Percentiles rank a stretch among this genome's conserved stretches.
These are phyloP conservation scores for Cryptoprocta ferox DNA, from an alignment of 2,797 vertebrate species.

Conservation along the genomic window DNA sequence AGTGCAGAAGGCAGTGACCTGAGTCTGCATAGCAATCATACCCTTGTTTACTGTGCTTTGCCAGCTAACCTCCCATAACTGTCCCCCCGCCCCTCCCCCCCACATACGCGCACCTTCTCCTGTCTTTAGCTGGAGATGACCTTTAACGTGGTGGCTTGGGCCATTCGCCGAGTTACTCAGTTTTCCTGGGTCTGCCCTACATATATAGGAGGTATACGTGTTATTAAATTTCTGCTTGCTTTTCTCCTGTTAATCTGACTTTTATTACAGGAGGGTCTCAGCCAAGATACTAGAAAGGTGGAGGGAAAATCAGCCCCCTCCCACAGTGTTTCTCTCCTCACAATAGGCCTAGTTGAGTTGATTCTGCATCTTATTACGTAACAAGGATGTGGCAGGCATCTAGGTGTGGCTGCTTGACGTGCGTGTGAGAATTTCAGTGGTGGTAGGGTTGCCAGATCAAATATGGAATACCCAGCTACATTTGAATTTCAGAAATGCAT, in stretches of 20 bases:
- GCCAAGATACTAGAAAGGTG: background rate
- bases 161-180: no score
- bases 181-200: background rate
- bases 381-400: background rate
- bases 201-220: background rate
- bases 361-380: background rate
- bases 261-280: background rate
- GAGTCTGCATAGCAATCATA: background rate
- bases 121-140: background rate
- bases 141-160: background rate
- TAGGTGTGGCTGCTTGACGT: background rate
- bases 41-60: background rate
- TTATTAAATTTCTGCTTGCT: background rate
- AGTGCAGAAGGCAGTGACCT: background rate
- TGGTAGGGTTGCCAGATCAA: background rate
- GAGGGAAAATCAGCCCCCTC: background rate
- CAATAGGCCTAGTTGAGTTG: background rate
- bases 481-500: background rate
- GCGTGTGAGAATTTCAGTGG: background rate
- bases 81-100: background rate
- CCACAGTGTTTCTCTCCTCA: background rate
- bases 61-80: background rate
- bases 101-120: background rate
- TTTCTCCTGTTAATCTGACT: background rate
- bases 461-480: background rate